phyloP scores from a whole-genome alignment of 2,113 vertebrate genomes.

The Callaeas wilsoni region DNA sequence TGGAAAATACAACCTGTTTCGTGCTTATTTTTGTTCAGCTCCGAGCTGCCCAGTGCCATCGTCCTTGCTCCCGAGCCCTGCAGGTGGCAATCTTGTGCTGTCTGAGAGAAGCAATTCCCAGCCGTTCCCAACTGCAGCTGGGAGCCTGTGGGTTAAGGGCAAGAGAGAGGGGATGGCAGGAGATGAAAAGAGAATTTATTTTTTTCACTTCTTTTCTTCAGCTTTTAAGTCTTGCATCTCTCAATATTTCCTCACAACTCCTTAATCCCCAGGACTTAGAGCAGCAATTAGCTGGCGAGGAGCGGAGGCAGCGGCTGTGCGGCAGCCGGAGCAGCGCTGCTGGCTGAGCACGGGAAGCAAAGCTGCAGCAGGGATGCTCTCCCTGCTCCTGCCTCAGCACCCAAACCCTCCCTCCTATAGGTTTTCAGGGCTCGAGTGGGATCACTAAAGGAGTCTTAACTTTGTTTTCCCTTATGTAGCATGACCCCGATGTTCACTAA shows the following conservation, averaged over 20 bases:
- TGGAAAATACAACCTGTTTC: not conserved
- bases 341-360: not conserved
- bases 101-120: not conserved
- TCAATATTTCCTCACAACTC: not conserved
- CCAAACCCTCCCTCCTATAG: not conserved
- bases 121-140: too few relatives aligned
- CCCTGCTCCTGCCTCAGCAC: not conserved
- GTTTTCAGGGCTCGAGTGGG: not conserved
- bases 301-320: not conserved
- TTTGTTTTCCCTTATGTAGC: not conserved
- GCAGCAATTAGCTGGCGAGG: not conserved
- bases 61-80: not conserved
- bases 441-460: not conserved
- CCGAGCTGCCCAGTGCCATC: not conserved
- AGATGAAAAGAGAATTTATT: not conserved
- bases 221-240: conserved; percentile 11
- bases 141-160: not conserved
- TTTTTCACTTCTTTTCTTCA: not conserved
- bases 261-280: not conserved
- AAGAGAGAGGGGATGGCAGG: not conserved
- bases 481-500: rapidly evolving
- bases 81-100: conserved; percentile 68
- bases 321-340: not conserved
- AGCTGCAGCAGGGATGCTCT: not conserved
- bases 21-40: not conserved